Evolutionary conservation across 2,113 vertebrate genomes (phyloP).

Genomic region (Hippopotamus amphibius): DNA sequence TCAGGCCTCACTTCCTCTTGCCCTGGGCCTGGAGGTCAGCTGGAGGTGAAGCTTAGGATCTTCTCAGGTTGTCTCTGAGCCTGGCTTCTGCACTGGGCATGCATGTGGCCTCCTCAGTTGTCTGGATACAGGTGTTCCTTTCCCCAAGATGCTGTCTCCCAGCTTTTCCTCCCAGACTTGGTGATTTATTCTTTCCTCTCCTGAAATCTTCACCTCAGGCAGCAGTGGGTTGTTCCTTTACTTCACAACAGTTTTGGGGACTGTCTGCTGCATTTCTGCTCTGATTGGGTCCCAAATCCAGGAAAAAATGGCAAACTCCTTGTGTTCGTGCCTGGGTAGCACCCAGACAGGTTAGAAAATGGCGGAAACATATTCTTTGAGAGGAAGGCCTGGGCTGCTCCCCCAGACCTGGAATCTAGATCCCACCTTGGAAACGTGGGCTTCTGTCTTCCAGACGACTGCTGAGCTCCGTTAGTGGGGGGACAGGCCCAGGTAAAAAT

Average conservation of each 20-base stretch:
- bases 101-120: neutral
- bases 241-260: neutral
- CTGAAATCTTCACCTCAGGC: neutral
- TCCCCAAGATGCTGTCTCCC: neutral
- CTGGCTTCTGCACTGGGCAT: neutral
- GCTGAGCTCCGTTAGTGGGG: accelerated
- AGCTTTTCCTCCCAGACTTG: neutral
- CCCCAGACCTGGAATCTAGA: too few relatives aligned
- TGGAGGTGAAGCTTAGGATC: neutral
- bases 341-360: neutral
- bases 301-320: neutral
- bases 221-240: neutral
- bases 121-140: accelerated
- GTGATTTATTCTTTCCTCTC: too few relatives aligned
- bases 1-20: accelerated
- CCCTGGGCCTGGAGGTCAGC: neutral
- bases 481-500: accelerated
- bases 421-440: neutral
- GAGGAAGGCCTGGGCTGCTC: neutral
- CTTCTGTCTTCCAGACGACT: too few relatives aligned
- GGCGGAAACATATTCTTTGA: neutral
- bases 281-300: neutral
- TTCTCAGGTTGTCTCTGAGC: neutral
- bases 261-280: neutral
- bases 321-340: neutral